Evolutionary conservation across 2,797 vertebrate species (phyloP), one percentile per base, ranked within the genome.

Genomic region (Pseudochaenichthys georgianus): DNA sequence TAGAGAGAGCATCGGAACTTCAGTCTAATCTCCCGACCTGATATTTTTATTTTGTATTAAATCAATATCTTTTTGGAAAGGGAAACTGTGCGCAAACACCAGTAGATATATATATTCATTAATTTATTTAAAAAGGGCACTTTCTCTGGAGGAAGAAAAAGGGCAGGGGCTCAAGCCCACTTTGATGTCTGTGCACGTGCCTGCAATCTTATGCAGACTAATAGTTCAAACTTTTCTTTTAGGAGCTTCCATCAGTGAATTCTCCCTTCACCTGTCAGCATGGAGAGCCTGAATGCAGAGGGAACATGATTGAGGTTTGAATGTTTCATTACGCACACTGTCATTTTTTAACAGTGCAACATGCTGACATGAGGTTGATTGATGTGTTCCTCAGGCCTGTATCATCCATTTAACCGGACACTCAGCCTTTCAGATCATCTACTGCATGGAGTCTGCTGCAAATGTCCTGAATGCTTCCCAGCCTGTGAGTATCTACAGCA

Each of bases 271-370:
- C 41, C 1, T 99, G 97, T 83, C 96, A 97, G 85, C 96, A 97
- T 0, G 96, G 96, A 4, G 89, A 94, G 1, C 83, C 88, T 3
- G 97, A 98, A 58, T 98, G 97, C 65, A 53, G 55, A 54, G 93
- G 93, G 42, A 98, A 98, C 93, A 94, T 95, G 91, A 91, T 97
- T 0, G 94, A 98, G 96, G 97, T 98, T 61, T 66, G 86, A 5
- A 0, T 28, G 13, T 43, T 78, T 64, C 6, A 52, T 75, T n/a
- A 17, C 2, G 16, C 21, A 10, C 3, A 23, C 13, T 46, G 19
- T 0, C 21, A 1, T 11, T 47, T n/a, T 51, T 1, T 17, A 5
- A 13, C 9, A 6, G 8, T 2, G 3, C 42, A 59, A 19, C 4
- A 13, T 4, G 4, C 16, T 46, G 10, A 28, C 8, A 53, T 13